Conservation (phyloP, 2,888 invertebrate genomes). For the Linyphia triangularis region DNA sequence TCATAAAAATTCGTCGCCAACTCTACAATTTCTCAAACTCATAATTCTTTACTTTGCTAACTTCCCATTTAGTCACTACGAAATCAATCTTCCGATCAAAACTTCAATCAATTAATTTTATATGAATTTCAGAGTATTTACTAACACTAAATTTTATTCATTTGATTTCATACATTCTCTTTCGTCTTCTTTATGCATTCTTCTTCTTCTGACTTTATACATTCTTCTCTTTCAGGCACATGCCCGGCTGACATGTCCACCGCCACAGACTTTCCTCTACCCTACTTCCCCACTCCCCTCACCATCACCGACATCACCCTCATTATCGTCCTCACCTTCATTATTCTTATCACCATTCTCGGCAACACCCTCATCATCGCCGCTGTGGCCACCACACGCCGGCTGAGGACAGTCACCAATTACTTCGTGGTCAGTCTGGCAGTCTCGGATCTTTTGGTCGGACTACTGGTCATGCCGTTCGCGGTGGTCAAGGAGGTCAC, state of each 20-base stretch:
- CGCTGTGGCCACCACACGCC: constrained; percentile 74
- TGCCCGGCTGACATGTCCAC: constrained; percentile 61
- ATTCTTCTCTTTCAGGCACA: not conserved
- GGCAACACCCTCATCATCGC: constrained; percentile 75
- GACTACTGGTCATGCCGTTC: constrained; percentile 76
- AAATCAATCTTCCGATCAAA: too few relatives aligned
- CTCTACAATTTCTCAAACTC: too few relatives aligned
- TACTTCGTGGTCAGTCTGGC: constrained; percentile 77
- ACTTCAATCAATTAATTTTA: too few relatives aligned
- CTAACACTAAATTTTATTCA: too few relatives aligned
- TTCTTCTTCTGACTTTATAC: not conserved
- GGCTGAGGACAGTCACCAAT: constrained; percentile 77
- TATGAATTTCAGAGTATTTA: too few relatives aligned
- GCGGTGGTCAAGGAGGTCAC: constrained; percentile 75
- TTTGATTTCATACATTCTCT: too few relatives aligned
- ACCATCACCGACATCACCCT: constrained; percentile 48
- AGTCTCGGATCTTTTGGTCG: constrained; percentile 76
- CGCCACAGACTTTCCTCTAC: constrained; percentile 16
- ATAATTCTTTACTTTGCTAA: too few relatives aligned
- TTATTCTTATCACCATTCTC: constrained; percentile 70
- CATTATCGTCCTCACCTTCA: constrained; percentile 34
- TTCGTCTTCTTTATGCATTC: too few relatives aligned
- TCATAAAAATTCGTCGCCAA: too few relatives aligned
- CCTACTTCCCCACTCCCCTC: constrained; percentile 31
- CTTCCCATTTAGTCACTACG: too few relatives aligned